Evolutionary conservation across 2,113 vertebrate genomes (phyloP), one percentile per base, ranked within the genome.

Genomic region (Mustela lutreola): DNA sequence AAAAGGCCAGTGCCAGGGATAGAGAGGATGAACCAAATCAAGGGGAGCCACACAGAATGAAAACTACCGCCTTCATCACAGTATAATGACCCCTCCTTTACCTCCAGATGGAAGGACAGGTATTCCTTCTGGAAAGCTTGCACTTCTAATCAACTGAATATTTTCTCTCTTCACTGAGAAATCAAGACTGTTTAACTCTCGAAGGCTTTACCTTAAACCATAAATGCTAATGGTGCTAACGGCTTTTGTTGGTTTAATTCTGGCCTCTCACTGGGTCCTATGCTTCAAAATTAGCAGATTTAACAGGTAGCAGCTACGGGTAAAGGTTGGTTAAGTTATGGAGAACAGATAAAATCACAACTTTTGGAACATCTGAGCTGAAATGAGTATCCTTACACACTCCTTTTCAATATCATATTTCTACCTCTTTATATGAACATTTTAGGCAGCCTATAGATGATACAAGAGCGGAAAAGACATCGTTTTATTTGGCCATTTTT

Each of bases 21-120:
- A 48, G 45, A 62, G n/a, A 85, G 22, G 11, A 53, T 79, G n/a
- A 89, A 16, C 21, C 50, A 67, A 65, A 60, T 45, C 63, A 45
- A 26, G 80, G 18, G n/a, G 80, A 45, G 7, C 36, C 80, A 75
- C 21, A 53, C 4, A 79, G 75, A 73, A 11, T 3, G 60, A 36
- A 28, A 22, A 26, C 0, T 21, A 28, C 3, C 2, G 39, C 7
- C 18, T 63, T 87, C 6, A 19, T 71, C 65, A 71, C 24, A 48
- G 26, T 31, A 58, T 0, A 5, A 24, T 2, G 50, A 70, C 5
- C 11, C 15, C 19, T 18, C 6, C 53, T 16, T 7, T 1, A 12
- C 58, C 26, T 42, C 39, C 58, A 21, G 58, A 45, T 2, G 73
- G 26, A 81, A 73, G 4, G 28, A 28, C 5, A 5, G 7, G 22